phyloP scores from a whole-genome alignment of 2,888 invertebrate genomes.

The Ennomos fuscantarius region DNA sequence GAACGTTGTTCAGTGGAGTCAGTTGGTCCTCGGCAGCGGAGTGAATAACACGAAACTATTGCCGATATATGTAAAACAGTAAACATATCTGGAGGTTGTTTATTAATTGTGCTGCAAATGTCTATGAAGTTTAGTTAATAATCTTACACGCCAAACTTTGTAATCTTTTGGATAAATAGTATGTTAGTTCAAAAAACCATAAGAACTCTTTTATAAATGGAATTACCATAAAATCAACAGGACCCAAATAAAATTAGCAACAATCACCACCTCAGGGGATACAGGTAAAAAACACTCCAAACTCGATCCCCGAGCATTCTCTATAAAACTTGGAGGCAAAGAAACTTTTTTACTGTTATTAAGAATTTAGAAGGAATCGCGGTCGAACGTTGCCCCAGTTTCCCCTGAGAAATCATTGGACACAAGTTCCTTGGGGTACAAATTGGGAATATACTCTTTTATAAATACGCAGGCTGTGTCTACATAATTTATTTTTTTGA shows the following conservation, averaged over 20 bases:
- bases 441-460: conserved; percentile 45
- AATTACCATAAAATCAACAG: conserved; percentile 22
- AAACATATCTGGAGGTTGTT: no score
- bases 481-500: conserved; percentile 33
- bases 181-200: not conserved
- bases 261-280: conserved; percentile 15
- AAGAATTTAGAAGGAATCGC: conserved; percentile 59
- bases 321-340: conserved; percentile 33
- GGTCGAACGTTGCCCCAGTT: conserved; percentile 47
- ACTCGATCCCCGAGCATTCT: conserved; percentile 18
- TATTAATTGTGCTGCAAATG: no score
- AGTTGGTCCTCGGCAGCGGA: no score
- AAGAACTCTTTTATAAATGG: conserved; percentile 12
- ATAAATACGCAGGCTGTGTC: conserved; percentile 25
- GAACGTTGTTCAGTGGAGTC: no score
- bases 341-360: conserved; percentile 54
- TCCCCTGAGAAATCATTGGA: conserved; percentile 59
- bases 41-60: no score
- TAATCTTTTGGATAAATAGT: no score
- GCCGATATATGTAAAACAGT: no score
- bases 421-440: conserved; percentile 40
- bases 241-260: conserved; percentile 23
- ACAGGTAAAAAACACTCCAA: conserved; percentile 25
- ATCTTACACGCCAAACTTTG: no score
- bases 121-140: no score